These are phyloP conservation scores for Mesorhabditis sp. DNA, from an alignment of 2,888 invertebrate genomes.

Conservation along the genomic window DNA sequence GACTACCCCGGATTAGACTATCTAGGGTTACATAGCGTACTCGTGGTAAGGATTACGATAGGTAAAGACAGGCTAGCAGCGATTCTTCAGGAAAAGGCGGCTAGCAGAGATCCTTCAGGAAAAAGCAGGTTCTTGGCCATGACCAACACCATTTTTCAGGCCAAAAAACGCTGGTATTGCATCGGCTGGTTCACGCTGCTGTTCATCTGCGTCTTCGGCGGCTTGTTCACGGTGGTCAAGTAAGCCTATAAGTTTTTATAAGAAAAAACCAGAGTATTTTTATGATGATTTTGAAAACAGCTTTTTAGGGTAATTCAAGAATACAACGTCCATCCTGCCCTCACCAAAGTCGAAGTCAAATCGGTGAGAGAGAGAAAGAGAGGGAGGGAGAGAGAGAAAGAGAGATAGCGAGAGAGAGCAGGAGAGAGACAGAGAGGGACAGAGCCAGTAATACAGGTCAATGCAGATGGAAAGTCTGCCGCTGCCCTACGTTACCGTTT, in stretches of 20 bases:
- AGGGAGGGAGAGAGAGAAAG: no score
- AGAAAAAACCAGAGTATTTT: background rate
- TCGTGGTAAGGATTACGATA: background rate
- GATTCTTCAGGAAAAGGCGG: background rate
- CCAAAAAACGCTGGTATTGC: background rate
- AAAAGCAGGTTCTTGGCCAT: background rate
- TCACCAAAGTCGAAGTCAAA: background rate
- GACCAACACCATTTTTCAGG: background rate
- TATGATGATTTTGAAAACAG: no score
- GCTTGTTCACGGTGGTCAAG: constrained; percentile 1
- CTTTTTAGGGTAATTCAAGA: constrained; percentile 3
- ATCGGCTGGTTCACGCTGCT: background rate
- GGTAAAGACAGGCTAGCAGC: background rate
- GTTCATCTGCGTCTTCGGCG: constrained; percentile 1
- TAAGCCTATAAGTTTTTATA: background rate
- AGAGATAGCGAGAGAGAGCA: no score
- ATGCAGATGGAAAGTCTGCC: background rate
- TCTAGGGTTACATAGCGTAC: background rate
- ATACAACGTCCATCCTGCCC: background rate
- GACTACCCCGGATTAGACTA: background rate
- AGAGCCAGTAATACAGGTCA: no score
- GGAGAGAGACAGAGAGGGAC: no score
- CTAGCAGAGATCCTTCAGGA: background rate
- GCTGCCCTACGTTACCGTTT: background rate
- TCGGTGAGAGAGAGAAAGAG: background rate